A percentile compares a stretch with the other conserved stretches of the same genome.
Evolutionary conservation across 2,888 invertebrate species (phyloP).

Genomic region (Hecatera dysodea): DNA sequence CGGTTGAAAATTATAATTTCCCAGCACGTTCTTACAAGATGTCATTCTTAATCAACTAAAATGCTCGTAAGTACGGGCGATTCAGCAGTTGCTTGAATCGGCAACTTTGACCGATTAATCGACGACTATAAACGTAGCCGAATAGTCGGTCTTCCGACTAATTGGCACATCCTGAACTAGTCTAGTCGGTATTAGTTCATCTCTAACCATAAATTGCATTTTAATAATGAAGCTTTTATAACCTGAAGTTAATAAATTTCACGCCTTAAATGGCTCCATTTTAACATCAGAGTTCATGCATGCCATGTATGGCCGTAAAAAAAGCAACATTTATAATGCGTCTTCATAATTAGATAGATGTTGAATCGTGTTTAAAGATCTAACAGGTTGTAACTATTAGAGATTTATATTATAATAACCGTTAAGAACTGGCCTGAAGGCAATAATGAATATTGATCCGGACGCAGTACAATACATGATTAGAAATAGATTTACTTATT

Average conservation of each 20-base stretch:
- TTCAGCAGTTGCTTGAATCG: not conserved
- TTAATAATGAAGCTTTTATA: conserved; percentile 7
- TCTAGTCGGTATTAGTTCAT: not conserved
- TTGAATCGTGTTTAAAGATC: conserved; percentile 31
- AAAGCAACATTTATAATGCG: conserved; percentile 14
- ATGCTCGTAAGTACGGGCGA: not conserved
- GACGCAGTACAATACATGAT: not conserved
- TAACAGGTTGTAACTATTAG: conserved; percentile 17
- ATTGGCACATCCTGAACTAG: too few relatives aligned
- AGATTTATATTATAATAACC: conserved; percentile 1
- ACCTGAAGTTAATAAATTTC: conserved; percentile 15
- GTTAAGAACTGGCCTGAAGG: not conserved
- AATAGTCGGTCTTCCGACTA: not conserved
- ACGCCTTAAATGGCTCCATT: conserved; percentile 2
- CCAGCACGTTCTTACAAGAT: not conserved
- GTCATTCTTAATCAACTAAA: not conserved
- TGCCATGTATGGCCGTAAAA: not conserved
- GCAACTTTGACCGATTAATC: not conserved
- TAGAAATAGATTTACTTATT: not conserved
- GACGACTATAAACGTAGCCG: not conserved
- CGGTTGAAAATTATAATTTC: not conserved
- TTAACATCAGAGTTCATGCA: not conserved
- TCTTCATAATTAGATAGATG: conserved; percentile 29
- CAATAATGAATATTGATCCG: not conserved
- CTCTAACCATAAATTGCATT: not conserved